Evolutionary conservation across 2,113 vertebrate genomes (phyloP), one percentile per base, ranked within the genome.

Genomic region (Thamnaconus septentrionalis): DNA sequence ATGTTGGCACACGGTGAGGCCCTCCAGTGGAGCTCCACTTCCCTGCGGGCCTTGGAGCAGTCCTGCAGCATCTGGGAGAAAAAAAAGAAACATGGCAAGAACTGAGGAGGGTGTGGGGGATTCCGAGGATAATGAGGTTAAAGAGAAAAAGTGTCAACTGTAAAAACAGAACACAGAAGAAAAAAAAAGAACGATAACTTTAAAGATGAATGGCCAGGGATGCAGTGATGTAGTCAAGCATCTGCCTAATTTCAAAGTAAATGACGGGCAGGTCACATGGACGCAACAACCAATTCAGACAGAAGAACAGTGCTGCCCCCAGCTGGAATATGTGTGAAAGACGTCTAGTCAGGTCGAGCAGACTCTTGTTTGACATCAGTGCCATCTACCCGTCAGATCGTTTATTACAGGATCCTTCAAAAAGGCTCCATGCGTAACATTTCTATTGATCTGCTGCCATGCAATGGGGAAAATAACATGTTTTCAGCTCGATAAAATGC

Each of bases 1-100:
- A 99, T 98, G 86, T 98, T 94, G 0, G 93, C 54, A 31, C 97
- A 98, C 60, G 95, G 95, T 0, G 96, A 98, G 0, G 97, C 97
- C 49, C 97, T 88, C 94, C 95, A 97, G 86, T 99, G 97, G 69
- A 99, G 91, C 68, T 99, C 97, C 73, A 98, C 95, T 61, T 98
- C 97, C 31, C 97, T 88, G 39, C 96, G 95, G 0, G 97, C 97
- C 82, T 99, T 99, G 1, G 94, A 84, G 76, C 96, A 98, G 80
- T 99, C 97, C 88, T 98, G 96, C 46, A 99, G 91, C 93, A 99
- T 98, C 97, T 99, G 82, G 0, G 6, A 59, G 41, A 67, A 5
- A 63, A 49, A 6, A 3, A 60, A 6, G 75, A 44, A 76, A 11
- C 59, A 41, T 57, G 39, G 18, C 18, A 31, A 31, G 18, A 31